Base-by-base conservation (phyloP, 2,113 vertebrate species). In the Empidonax traillii region DNA sequence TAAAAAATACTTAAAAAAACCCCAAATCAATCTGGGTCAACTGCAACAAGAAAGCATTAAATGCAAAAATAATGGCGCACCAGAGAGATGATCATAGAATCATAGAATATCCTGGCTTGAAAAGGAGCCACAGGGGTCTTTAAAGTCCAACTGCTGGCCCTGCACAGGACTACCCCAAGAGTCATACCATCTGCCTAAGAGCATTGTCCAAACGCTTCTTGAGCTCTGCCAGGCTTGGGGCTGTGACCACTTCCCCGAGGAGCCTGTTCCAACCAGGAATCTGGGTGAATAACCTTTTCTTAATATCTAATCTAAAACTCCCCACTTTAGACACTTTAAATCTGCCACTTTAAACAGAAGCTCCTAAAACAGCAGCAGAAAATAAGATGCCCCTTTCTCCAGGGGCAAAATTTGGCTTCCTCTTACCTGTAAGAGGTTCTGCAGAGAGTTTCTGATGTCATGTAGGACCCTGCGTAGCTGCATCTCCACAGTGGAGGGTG, bases 401-500 rank as follows among this genome's bases (percentile, higher is more conserved):
- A 87, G 14, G 11, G 22, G 7, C 9, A 83, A 81, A 82, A 39
- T 67, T 14, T 59, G 14, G 11, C 47, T 71, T 77, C 15, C 52
- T 81, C 97, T 95, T 96, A 99, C 99, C 99, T 99, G 99, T 33
- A 96, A 98, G 91, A 99, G 98, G 96, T 98, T 99, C 93, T 99
- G 99, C 61, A 99, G 97, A 3, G 99, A 99, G 94, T 97, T 98
- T 92, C 98, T 97, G 96, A 99, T 99, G 58, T 99, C 99, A 5
- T 99, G 99, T 23, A 99, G 97, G 44, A 99, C 99, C 94, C 98
- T 98, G 61, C 98, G 98, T n/a, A 99, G 97, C 95, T 99, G 99
- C 99, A 99, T 99, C 97, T 99, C 99, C 8, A 99, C 98, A 53
- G 98, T 98, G 65, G 99, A 98, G 17, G 98, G 98, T 1, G 98